Evolutionary conservation across 2,797 vertebrate genomes (phyloP).

Genomic region (Pempheris klunzingeri): DNA sequence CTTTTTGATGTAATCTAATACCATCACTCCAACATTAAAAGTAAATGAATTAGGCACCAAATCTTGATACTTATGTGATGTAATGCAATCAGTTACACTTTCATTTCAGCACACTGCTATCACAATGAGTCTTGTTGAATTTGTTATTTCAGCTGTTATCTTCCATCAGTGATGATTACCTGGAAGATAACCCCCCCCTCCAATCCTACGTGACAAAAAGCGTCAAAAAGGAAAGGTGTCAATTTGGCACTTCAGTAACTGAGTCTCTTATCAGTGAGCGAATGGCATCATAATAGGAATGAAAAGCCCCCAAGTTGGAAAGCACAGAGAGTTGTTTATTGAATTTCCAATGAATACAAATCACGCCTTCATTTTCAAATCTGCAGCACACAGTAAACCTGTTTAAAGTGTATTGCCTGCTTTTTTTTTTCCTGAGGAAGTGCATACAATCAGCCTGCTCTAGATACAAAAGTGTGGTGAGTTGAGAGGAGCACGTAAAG

Average conservation of each 20-base stretch:
- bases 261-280: slow-evolving; percentile 14
- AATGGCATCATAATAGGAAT: slow-evolving; percentile 19
- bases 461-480: neutral
- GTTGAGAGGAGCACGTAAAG: neutral
- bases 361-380: slow-evolving; percentile 12
- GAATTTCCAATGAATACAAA: slow-evolving; percentile 27
- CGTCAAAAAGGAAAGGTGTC: slow-evolving; percentile 23
- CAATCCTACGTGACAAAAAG: slow-evolving; percentile 10
- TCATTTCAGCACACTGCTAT: slow-evolving; percentile 11
- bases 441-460: neutral
- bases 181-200: neutral
- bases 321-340: slow-evolving; percentile 56
- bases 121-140: neutral
- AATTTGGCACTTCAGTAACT: neutral
- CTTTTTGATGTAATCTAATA: slow-evolving; percentile 11
- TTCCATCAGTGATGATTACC: slow-evolving; percentile 10
- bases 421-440: slow-evolving; percentile 9
- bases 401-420: neutral
- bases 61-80: neutral
- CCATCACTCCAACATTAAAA: neutral
- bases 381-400: slow-evolving; percentile 5
- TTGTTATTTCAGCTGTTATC: slow-evolving; percentile 18
- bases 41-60: neutral
- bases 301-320: neutral
- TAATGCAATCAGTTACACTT: slow-evolving; percentile 17